phyloP scores from a whole-genome alignment of 2,113 vertebrate genomes.

The Apodemus speciosus region DNA sequence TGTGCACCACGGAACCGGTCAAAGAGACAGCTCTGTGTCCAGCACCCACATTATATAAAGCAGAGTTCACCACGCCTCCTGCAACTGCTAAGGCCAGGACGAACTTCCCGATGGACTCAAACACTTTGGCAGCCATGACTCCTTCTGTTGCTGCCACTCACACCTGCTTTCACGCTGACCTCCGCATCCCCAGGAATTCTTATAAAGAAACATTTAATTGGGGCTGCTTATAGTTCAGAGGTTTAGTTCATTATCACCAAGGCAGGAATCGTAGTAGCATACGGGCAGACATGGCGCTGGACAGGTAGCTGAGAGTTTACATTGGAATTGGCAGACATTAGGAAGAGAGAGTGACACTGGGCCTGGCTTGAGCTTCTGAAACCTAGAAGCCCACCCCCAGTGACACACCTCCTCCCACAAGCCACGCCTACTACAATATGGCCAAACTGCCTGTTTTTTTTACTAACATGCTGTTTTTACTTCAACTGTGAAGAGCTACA shows the following conservation, averaged over 20 bases:
- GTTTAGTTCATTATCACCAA: neutral
- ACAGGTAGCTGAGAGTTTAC: neutral
- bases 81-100: slow-evolving; percentile 93
- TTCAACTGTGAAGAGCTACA: neutral
- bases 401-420: neutral
- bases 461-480: neutral
- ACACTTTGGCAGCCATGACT: slow-evolving; percentile 90
- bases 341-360: neutral
- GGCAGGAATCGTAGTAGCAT: neutral
- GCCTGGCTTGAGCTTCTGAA: neutral
- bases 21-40: too few species aligned
- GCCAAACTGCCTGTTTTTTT: neutral
- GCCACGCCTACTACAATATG: neutral
- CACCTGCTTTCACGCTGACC: too few species aligned
- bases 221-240: neutral
- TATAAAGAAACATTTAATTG: neutral
- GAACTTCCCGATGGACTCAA: slow-evolving; percentile 95
- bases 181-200: neutral
- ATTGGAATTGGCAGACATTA: neutral
- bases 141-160: slow-evolving; percentile 59
- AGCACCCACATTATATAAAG: slow-evolving; percentile 96
- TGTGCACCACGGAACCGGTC: too few species aligned
- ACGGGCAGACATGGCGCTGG: too few species aligned
- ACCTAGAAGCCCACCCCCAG: neutral
- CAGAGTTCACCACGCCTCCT: slow-evolving; percentile 95